A percentile compares a stretch with the other conserved stretches of the same genome.
phyloP scores from a whole-genome alignment of 2,888 invertebrate genomes.

The Pseudolycoriella hygida region DNA sequence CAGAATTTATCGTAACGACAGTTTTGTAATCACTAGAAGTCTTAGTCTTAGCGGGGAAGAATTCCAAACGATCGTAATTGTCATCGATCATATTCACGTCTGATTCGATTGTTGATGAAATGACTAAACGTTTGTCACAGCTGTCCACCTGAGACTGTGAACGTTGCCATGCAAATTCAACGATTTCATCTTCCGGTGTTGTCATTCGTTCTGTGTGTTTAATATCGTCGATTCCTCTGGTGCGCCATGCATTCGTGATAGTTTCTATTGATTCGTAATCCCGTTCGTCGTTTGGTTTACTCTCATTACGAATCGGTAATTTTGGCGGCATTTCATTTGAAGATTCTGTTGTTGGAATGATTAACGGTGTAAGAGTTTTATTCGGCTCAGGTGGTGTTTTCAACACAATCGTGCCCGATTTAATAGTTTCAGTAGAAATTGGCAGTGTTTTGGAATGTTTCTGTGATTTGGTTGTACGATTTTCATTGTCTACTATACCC shows the following conservation, averaged over 20 bases:
- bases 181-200: conserved; percentile 23
- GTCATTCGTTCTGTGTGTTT: conserved; percentile 45
- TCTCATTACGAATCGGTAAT: conserved; percentile 22
- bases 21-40: conserved; percentile 53
- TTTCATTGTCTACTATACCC: conserved; percentile 12
- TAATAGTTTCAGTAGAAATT: neutral
- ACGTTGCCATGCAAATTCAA: conserved; percentile 29
- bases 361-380: neutral
- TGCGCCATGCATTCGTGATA: conserved; percentile 65
- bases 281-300: conserved; percentile 15
- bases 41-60: conserved; percentile 47
- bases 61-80: conserved; percentile 64
- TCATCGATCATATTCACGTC: neutral
- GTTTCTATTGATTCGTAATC: conserved; percentile 60
- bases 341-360: neutral
- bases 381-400: conserved; percentile 5
- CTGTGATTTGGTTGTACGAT: conserved; percentile 11
- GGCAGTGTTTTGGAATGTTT: conserved; percentile 20
- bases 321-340: conserved; percentile 16
- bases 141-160: conserved; percentile 18
- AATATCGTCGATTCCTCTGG: conserved; percentile 54
- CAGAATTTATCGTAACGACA: conserved; percentile 41
- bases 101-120: neutral
- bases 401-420: conserved; percentile 1
- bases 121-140: neutral